Evolutionary conservation across 2,888 invertebrate species (phyloP).

Genomic region (Dinocampus coccinellae): DNA sequence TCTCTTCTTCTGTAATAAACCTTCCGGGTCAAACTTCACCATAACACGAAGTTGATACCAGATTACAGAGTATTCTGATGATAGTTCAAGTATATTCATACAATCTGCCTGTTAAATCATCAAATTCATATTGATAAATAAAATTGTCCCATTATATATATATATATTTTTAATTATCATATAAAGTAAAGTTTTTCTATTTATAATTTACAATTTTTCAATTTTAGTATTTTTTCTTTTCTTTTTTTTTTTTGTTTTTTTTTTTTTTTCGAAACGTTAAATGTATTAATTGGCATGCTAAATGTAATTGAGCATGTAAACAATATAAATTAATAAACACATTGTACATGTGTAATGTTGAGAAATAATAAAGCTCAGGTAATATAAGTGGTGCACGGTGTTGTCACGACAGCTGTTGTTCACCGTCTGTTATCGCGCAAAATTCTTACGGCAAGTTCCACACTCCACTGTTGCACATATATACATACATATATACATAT

Average conservation of each 20-base stretch:
- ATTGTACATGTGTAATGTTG: neutral
- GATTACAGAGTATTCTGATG: neutral
- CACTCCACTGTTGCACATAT: neutral
- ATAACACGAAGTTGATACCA: too few relatives aligned
- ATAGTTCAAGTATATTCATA: neutral
- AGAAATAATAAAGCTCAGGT: neutral
- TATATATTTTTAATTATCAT: too few relatives aligned
- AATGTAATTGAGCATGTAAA: too few relatives aligned
- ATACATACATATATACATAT: neutral
- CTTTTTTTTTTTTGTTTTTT: too few relatives aligned
- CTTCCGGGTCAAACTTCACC: too few relatives aligned
- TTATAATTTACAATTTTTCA: too few relatives aligned
- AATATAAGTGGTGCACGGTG: neutral
- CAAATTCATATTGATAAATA: too few relatives aligned
- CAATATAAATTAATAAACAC: neutral
- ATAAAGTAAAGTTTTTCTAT: too few relatives aligned
- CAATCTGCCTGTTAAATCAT: neutral
- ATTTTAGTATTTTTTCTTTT: too few relatives aligned
- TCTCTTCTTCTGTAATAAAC: neutral
- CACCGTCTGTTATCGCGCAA: neutral
- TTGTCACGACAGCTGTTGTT: neutral
- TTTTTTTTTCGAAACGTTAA: too few relatives aligned
- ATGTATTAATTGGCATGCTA: too few relatives aligned
- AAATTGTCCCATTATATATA: too few relatives aligned
- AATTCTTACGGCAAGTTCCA: neutral